These are phyloP conservation scores for Gobiocypris rarus DNA, from an alignment of 2,113 vertebrate genomes.

Conservation along the genomic window DNA sequence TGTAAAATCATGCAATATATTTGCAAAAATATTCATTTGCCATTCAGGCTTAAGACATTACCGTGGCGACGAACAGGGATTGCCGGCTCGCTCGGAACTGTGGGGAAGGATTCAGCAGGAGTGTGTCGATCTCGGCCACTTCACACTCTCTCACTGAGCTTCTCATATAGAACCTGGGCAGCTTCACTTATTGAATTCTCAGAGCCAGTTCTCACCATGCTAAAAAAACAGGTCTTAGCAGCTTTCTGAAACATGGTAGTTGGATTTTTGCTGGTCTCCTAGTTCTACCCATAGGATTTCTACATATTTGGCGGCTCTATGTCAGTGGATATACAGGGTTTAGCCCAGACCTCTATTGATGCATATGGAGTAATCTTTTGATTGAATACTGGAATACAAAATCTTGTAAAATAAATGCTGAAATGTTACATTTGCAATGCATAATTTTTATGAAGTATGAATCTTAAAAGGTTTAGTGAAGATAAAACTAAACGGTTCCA, in stretches of 20 bases:
- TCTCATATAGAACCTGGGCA: neutral
- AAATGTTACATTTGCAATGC: neutral
- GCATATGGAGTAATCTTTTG: neutral
- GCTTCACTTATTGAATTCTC: neutral
- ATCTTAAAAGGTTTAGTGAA: neutral
- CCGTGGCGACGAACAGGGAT: constrained; percentile 67
- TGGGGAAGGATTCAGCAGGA: constrained; percentile 47
- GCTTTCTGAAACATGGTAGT: neutral
- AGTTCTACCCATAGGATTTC: neutral
- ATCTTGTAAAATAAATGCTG: neutral
- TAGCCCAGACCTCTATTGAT: neutral
- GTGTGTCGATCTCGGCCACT: constrained; percentile 62
- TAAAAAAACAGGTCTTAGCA: neutral
- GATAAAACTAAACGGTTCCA: constrained; percentile 25
- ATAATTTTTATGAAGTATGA: neutral
- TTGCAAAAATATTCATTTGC: constrained; percentile 77
- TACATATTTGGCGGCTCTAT: neutral
- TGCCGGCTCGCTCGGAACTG: constrained; percentile 66
- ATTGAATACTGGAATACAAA: neutral
- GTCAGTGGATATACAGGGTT: neutral
- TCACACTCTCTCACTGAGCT: constrained; percentile 23
- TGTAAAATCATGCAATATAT: constrained; percentile 79
- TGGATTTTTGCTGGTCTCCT: neutral
- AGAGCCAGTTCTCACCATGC: neutral
- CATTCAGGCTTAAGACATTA: constrained; percentile 70